Evolutionary conservation across 2,113 vertebrate species (phyloP).

Genomic region (Phaethornis superciliosus): DNA sequence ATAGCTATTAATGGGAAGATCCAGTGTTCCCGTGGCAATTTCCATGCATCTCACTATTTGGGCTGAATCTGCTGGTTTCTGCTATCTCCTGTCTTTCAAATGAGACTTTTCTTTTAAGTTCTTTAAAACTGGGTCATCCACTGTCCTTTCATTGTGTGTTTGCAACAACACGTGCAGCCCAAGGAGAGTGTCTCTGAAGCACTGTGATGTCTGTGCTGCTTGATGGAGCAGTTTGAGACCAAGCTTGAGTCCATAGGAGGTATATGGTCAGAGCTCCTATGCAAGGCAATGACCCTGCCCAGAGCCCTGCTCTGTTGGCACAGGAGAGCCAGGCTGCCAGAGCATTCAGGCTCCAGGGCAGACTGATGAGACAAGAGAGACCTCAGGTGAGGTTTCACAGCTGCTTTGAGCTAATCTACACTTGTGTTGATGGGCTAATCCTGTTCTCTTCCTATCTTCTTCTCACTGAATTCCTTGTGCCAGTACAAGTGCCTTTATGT

Average conservation of each 20-base stretch:
- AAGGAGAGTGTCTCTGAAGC: neutral
- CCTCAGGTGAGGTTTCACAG: neutral
- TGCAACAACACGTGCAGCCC: neutral
- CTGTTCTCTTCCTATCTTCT: neutral
- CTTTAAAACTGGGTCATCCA: neutral
- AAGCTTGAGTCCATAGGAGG: neutral
- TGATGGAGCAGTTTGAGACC: neutral
- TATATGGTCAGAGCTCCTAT: accelerated
- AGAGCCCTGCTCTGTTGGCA: neutral
- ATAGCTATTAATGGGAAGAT: neutral
- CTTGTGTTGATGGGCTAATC: neutral
- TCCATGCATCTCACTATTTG: neutral
- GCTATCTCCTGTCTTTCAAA: neutral
- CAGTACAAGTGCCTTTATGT: neutral
- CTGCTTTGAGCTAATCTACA: neutral
- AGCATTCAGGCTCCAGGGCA: neutral
- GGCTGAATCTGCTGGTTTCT: neutral
- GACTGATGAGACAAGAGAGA: neutral
- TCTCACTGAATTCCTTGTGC: neutral
- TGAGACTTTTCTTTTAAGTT: neutral
- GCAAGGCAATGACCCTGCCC: neutral
- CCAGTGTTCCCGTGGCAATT: accelerated
- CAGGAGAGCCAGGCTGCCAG: neutral
- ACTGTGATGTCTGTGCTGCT: accelerated
- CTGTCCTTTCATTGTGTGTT: neutral